Base-by-base conservation (phyloP, 1,140 invertebrate species). In the Prorops nasuta region DNA sequence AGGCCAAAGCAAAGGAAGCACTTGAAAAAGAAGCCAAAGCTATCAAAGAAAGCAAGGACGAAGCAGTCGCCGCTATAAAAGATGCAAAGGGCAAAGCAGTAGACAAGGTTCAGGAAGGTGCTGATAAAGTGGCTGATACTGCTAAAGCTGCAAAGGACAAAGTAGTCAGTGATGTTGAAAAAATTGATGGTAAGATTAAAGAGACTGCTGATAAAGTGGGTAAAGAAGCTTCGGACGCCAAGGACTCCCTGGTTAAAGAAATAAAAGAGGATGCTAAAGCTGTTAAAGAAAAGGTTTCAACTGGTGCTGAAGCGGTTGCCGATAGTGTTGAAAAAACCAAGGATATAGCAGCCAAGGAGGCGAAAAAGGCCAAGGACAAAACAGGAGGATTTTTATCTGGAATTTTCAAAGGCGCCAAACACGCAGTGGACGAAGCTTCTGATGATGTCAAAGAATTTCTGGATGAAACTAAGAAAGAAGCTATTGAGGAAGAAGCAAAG, bases 331-430 rank as follows among this genome's bases (percentile, higher is more conserved):
- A 8, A 6, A 9, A 28, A 21, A 9, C 38, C 0, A 48, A 56
- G 8, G 56, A 55, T 1, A 59, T 49, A 20, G 31, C 34, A 4
- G 24, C 34, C 0, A 45, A 51, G 3, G 51, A 54, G 8, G 41
- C 49, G 0, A 64, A 62, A 12, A 62, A 59, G 36, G 52, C 49
- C 0, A 67, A 66, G 16, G 56, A 60, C 3, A 69, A 66, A 22
- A 24, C 19, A 0, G 24, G 47, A 3, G 58, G 64, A 1, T 62
- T 64, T 14, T 43, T 64, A 1, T 54, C 64, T 3, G 60, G 58
- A 1, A 49, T 63, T 2, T 63, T 65, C 3, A 68, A 65, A 38
- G 56, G 62, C 12, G 49, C 41, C 0, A 67, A 66, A 47, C 34
- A 67, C 7, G n/a, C 53, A 1, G 49, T 47, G 8, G 64, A 62